Evolutionary conservation across 37 sponge, comb jelly and placozoan genomes (phyloP), one percentile per base, ranked within the genome.

Genomic region (Crambe crambe): DNA sequence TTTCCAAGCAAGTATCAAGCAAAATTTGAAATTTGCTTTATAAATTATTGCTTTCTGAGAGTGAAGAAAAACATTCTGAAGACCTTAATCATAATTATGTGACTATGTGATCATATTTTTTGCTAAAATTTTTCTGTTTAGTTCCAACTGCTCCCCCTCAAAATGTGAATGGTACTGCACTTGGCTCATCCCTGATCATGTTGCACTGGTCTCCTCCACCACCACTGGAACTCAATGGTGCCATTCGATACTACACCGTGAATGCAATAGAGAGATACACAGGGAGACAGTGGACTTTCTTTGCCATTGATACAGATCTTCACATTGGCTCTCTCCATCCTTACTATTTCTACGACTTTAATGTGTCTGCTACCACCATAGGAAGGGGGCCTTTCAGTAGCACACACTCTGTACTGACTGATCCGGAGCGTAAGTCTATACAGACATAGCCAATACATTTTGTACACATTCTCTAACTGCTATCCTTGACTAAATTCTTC

Each of bases 131-230:
- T 18, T 37, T 40, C 15, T 23, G 3, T 43, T n/a, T 57, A 74
- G 75, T 74, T 58, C 75, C 70, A 26, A 29, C 71, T 18, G 61
- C 42, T 57, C 81, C 81, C 0, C 81, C 81, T 57, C 59, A 51
- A 23, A 34, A 70, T 35, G 22, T 80, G 38, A 58, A 27, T 37
- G 42, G 41, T 54, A 38, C 37, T 34, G 22, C 37, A 0, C 37
- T 4, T 0, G 56, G 70, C 36, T 56, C 81, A 1, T 56, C 81
- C 29, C 0, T 37, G 51, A 25, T 80, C 42, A 58, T 23, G 9
- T 57, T 80, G 58, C 2, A 18, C n/a, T 80, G 81, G 81, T 69
- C 56, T 5, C 72, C 81, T 34, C 81, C 81, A 27, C 79, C 79
- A 10, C 37, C 56, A 35, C 26, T 39, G 4, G 65, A 42, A 17